A percentile compares a stretch with the other conserved stretches of the same genome.
Evolutionary conservation across 2,888 invertebrate genomes (phyloP).

Genomic region (Acleris cristana): DNA sequence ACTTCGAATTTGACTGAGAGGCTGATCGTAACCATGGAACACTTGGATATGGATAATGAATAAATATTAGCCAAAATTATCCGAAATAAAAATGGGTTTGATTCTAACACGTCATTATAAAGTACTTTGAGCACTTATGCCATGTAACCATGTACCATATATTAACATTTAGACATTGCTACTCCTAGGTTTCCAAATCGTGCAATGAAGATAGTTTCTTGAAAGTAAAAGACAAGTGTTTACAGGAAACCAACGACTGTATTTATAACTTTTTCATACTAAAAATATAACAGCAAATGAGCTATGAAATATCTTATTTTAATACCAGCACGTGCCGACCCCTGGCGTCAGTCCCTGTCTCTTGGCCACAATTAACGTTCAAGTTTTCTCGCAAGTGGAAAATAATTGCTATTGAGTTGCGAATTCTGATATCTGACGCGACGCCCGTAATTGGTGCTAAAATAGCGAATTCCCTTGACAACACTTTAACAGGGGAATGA

Average conservation of each 20-base stretch:
- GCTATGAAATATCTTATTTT: background rate
- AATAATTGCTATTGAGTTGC: conserved; percentile 77
- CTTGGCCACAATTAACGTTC: conserved; percentile 64
- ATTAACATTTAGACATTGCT: too few species aligned
- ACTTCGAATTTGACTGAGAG: background rate
- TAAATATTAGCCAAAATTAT: too few species aligned
- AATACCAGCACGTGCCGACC: background rate
- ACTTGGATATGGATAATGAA: too few species aligned
- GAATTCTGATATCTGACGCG: conserved; percentile 69
- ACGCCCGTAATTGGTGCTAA: conserved; percentile 71
- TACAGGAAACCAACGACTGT: too few species aligned
- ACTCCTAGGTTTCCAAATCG: too few species aligned
- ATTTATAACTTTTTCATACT: too few species aligned
- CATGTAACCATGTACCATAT: too few species aligned
- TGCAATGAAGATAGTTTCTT: too few species aligned
- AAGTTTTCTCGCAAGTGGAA: conserved; percentile 71
- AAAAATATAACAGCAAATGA: background rate
- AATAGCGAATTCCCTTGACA: conserved; percentile 63
- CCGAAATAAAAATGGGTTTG: too few species aligned
- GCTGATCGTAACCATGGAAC: background rate
- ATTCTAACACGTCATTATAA: too few species aligned
- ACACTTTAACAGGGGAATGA: conserved; percentile 48
- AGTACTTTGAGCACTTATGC: too few species aligned
- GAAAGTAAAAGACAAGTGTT: too few species aligned
- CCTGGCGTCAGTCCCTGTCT: background rate